Evolutionary conservation across 2,113 vertebrate genomes (phyloP), one percentile per base, ranked within the genome.

Genomic region (Lophura nycthemera): DNA sequence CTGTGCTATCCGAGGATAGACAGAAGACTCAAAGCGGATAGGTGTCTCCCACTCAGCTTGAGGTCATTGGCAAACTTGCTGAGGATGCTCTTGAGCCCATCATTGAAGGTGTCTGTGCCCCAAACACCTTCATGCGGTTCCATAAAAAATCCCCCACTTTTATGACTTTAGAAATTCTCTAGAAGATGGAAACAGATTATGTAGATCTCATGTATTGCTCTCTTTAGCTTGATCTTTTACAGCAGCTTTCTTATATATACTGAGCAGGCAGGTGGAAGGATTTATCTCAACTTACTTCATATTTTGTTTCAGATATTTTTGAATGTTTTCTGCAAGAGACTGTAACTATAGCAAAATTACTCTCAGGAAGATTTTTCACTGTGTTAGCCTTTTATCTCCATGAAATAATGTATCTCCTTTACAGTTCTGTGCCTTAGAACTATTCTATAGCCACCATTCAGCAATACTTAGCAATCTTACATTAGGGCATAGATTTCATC

Each of bases 271-370:
- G 32, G 67, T 12, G 12, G 14, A 92, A 56, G 15, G 47, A 64
- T 30, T 42, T 45, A 75, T 16, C 8, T 43, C 32, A 80, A 7
- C 34, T 25, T 82, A 50, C 4, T 32, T 30, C 57, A 5, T 24
- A 29, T 79, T 73, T 83, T 34, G 10, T 66, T 61, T 72, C 38
- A 82, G 6, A 7, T 72, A 21, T 12, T 65, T 77, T 69, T 25
- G 56, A 8, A 43, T 38, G 8, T 56, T 67, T 63, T 63, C 54
- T 67, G 40, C 36, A 83, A 42, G 30, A 48, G 9, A 61, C n/a
- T 0, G 0, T 60, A 29, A 56, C 30, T 1, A 10, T 20, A 67
- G 10, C 3, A 29, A 54, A 48, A 10, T 30, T 30, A 79, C 8
- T 67, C 66, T 63, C 42, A 32, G 27, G 7, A 63, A 48, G 24